phyloP scores from a whole-genome alignment of 1,140 invertebrate species.

The Aphaenogaster rudis region DNA sequence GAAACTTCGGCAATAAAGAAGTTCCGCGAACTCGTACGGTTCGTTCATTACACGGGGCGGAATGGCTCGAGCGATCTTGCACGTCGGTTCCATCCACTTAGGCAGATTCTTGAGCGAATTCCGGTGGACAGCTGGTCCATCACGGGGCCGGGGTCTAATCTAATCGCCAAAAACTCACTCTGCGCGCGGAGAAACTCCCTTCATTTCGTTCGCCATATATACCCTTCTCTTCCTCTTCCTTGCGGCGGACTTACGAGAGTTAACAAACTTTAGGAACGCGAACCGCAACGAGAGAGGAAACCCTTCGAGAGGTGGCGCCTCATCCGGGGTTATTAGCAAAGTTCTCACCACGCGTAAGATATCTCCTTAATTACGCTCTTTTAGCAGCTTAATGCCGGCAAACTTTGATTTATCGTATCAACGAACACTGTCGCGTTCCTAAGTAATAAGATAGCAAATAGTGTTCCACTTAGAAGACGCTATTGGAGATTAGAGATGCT shows the following conservation, averaged over 20 bases:
- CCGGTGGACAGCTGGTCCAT: conserved; percentile 82
- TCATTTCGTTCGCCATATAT: conserved; percentile 75
- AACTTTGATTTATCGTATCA: conserved; percentile 49
- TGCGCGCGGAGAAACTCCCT: conserved; percentile 80
- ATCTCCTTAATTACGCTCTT: conserved; percentile 76
- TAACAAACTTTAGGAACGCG: conserved; percentile 81
- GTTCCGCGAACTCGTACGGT: conserved; percentile 73
- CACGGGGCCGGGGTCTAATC: conserved; percentile 78
- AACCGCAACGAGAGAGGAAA: conserved; percentile 65
- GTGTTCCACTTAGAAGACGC: background rate
- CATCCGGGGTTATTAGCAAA: conserved; percentile 75
- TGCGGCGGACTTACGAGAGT: conserved; percentile 77
- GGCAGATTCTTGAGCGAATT: conserved; percentile 81
- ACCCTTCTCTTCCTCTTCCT: conserved; percentile 65
- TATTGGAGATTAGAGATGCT: background rate
- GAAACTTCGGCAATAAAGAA: conserved; percentile 78
- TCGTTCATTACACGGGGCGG: conserved; percentile 72
- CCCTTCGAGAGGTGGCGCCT: conserved; percentile 70
- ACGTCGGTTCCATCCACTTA: conserved; percentile 79
- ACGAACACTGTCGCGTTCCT: background rate
- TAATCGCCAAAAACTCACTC: conserved; percentile 83
- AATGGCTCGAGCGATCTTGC: conserved; percentile 72
- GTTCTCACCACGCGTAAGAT: conserved; percentile 68
- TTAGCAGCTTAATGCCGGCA: conserved; percentile 47
- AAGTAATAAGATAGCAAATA: background rate